These are phyloP conservation scores for Cyclophora albipunctata DNA, from an alignment of 2,888 invertebrate species.

Conservation along the genomic window DNA sequence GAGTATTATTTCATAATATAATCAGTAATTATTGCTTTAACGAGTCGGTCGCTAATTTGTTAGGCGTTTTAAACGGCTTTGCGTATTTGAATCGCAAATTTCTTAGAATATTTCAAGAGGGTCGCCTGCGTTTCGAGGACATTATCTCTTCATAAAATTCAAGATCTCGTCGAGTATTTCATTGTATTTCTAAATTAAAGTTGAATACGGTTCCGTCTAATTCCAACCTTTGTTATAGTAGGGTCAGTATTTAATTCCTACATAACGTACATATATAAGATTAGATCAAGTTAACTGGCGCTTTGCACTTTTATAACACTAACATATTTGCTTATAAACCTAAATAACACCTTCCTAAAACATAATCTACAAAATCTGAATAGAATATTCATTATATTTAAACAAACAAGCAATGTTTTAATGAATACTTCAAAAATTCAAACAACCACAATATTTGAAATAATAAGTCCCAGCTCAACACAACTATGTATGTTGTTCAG, in stretches of 20 bases:
- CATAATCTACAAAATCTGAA: no score
- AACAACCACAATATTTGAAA: no score
- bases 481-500: no score
- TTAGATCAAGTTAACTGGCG: no score
- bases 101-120: slow-evolving; percentile 73
- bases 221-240: slow-evolving; percentile 22
- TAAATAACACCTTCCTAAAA: no score
- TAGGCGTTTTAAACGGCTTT: slow-evolving; percentile 75
- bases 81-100: slow-evolving; percentile 75
- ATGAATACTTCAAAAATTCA: no score
- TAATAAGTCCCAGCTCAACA: no score
- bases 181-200: slow-evolving; percentile 62
- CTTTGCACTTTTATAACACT: no score
- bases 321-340: no score
- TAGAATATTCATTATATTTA: no score
- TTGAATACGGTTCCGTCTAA: slow-evolving; percentile 38
- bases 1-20: slow-evolving; percentile 65
- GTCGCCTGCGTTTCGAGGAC: slow-evolving; percentile 67
- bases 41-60: slow-evolving; percentile 74
- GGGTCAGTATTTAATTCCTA: slow-evolving; percentile 9
- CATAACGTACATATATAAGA: no score
- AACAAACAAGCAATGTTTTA: no score
- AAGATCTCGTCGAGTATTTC: slow-evolving; percentile 64
- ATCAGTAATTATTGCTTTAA: slow-evolving; percentile 73
- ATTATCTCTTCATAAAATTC: slow-evolving; percentile 75